Evolutionary conservation across 2,113 vertebrate species (phyloP), one percentile per base, ranked within the genome.

Genomic region (Nycticorax nycticorax): DNA sequence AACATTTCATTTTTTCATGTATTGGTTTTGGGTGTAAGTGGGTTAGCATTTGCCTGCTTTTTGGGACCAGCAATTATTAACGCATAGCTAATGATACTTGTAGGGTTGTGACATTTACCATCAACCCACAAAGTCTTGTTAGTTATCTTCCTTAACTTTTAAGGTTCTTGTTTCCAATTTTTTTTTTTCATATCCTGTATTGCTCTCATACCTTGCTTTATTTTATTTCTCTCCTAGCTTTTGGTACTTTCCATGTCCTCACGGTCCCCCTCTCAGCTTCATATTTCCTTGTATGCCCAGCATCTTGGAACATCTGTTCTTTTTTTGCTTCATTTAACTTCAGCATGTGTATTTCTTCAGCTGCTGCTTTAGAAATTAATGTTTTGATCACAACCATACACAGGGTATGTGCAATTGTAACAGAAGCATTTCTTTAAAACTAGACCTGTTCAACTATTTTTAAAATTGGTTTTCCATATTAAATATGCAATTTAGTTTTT

Each of bases 201-300:
- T 67, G 6, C 7, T 71, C 1, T 73, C 20, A 80, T 41, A 62
- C 3, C 3, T 64, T 72, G 10, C 2, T 77, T 57, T 62, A 48
- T 63, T 69, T 87, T 55, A 62, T 52, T 94, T 85, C 14, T 62
- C 10, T 86, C 53, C 7, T 50, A 28, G 13, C 1, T 80, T 85
- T 76, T 62, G 21, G 2, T 69, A 45, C 9, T 76, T 82, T 57
- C 18, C 2, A 12, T 0, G 0, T 27, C 15, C 28, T 84, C 33
- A 14, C 23, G 16, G 30, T 71, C 14, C 2, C 30, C 10, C 6
- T 75, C 33, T 79, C 33, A 63, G 23, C 12, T 60, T 90, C 35
- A 7, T 64, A 78, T 43, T 85, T 75, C 55, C 78, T 91, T 30
- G 22, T 32, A n/a, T 60, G 17, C 15, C 28, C 4, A 10, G 15